Evolutionary conservation across 2,797 vertebrate genomes (phyloP).

Genomic region (Cuniculus paca): DNA sequence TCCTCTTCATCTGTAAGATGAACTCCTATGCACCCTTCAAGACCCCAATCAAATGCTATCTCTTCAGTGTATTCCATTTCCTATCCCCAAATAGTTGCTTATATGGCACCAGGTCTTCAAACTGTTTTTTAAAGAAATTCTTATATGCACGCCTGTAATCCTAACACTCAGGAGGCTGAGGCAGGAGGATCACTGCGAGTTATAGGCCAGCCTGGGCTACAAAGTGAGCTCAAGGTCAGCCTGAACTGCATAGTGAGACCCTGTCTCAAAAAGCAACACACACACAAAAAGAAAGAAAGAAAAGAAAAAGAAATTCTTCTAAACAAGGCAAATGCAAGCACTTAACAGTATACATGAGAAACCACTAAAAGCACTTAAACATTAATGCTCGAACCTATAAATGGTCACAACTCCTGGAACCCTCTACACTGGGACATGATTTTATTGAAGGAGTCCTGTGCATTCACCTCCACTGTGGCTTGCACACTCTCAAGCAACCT

Average conservation of each 20-base stretch:
- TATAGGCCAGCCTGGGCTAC: too few species aligned
- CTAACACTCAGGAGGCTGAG: too few species aligned
- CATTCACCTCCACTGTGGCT: background rate
- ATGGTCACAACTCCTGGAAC: background rate
- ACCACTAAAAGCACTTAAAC: background rate
- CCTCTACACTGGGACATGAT: background rate
- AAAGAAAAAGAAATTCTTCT: background rate
- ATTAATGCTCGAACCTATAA: background rate
- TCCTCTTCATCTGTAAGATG: background rate
- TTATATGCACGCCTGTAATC: background rate
- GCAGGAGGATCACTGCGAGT: too few species aligned
- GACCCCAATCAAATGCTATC: background rate
- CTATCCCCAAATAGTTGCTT: background rate
- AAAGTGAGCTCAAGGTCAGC: too few species aligned
- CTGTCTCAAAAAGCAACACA: too few species aligned
- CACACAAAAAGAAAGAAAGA: too few species aligned
- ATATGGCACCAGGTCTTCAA: background rate
- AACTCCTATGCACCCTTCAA: conserved; percentile 32
- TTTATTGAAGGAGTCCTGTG: background rate
- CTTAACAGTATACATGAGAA: background rate
- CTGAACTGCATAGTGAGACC: too few species aligned
- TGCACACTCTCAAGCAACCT: background rate
- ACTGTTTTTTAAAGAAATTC: background rate
- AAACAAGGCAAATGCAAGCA: background rate
- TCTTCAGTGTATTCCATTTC: conserved; percentile 22